Evolutionary conservation across 1,140 invertebrate genomes (phyloP), one percentile per base, ranked within the genome.

Genomic region (Halesus radiatus): DNA sequence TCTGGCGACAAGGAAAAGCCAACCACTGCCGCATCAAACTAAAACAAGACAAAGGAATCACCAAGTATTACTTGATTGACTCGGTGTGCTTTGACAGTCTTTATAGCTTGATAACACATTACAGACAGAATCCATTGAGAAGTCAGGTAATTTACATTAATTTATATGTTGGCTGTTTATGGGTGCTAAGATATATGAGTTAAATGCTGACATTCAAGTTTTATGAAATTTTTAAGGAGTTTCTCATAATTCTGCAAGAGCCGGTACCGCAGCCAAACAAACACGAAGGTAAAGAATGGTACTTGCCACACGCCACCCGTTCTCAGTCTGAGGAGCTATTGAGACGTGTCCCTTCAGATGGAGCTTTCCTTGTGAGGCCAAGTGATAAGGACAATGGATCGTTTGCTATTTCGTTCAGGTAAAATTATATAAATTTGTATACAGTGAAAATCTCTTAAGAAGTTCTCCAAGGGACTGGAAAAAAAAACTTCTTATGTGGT

Each of bases 361-460:
- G 98, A 3, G 96, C 97, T 2, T 99, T 98, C 89, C 88, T 99
- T 45, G 96, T 99, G 0, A 88, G 98, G 78, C 94, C 95, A 5
- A 96, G 94, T 85, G 95, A 97, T 84, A 96, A 95, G 84, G 96
- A 97, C 82, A 90, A 91, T 3, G 94, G 94, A 84, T 94, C 94
- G 15, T 98, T 96, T 89, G 96, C 96, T n/a, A 97, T 99, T 84
- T 98, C 97, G 78, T 99, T 99, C 88, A 94, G 96, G 94, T 96
- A 90, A 18, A 45, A 18, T 72, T 37, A 37, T 10, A 64, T 66
- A 5, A 45, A 52, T 23, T 22, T 64, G 60, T 37, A 37, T 29
- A 29, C 2, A 2, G 5, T 29, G n/a, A n/a, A n/a, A n/a, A n/a
- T n/a, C n/a, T n/a, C n/a, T n/a, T n/a, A n/a, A n/a, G n/a, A n/a